A percentile compares a stretch with the other conserved stretches of the same genome.
phyloP scores from a whole-genome alignment of 2,113 vertebrate species.

The Raja brachyura region DNA sequence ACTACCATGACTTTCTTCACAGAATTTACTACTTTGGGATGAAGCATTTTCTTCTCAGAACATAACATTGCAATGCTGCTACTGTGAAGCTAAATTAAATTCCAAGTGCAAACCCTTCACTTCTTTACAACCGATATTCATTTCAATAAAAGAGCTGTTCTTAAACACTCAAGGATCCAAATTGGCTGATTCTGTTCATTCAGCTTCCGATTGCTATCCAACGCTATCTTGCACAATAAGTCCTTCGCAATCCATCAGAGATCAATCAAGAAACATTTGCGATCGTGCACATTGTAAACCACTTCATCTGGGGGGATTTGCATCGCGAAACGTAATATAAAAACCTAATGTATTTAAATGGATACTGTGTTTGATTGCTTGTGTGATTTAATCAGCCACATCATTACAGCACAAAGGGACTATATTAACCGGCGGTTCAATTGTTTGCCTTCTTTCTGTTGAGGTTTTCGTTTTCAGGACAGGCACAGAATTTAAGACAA shows the following conservation, averaged over 20 bases:
- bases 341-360: neutral
- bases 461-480: neutral
- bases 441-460: neutral
- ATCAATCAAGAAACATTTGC: neutral
- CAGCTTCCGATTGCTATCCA: conserved; percentile 14
- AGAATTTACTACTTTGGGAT: neutral
- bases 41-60: neutral
- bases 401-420: neutral
- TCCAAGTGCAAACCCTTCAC: neutral
- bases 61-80: neutral
- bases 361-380: neutral
- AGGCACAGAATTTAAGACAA: neutral
- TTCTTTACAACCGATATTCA: neutral
- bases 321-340: neutral
- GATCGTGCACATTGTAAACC: neutral
- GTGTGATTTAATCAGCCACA: neutral
- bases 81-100: neutral
- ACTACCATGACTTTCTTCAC: neutral
- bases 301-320: neutral
- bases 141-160: conserved; percentile 9
- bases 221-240: neutral
- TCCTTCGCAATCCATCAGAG: conserved; percentile 7
- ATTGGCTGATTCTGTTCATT: neutral
- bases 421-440: neutral
- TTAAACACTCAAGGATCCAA: neutral